phyloP scores from a whole-genome alignment of 2,797 vertebrate species.

The Pipistrellus kuhlii region DNA sequence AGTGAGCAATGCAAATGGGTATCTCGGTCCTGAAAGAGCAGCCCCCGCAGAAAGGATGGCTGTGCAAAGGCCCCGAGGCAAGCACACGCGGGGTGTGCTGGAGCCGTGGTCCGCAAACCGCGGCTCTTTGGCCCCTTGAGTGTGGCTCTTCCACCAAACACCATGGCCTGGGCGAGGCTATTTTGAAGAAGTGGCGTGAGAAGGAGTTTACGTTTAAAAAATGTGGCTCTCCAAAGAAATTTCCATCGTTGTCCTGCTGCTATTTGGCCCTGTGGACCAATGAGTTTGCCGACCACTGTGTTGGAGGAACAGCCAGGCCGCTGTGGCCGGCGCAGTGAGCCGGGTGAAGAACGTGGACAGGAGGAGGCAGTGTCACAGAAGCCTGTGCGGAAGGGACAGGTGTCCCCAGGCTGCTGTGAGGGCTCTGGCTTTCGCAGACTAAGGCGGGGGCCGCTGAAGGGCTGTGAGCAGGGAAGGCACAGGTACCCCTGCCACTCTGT shows the following conservation, averaged over 20 bases:
- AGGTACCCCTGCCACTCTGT: not conserved
- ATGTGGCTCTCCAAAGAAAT: too few relatives aligned
- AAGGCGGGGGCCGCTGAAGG: not conserved
- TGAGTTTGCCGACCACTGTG: too few relatives aligned
- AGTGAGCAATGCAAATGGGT: not conserved
- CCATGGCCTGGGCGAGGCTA: too few relatives aligned
- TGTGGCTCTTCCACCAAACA: too few relatives aligned
- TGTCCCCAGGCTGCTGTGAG: not conserved
- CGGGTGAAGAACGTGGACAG: not conserved
- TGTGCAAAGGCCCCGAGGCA: conserved; percentile 54
- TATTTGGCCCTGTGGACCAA: too few relatives aligned
- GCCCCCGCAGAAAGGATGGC: not conserved
- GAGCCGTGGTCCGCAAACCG: too few relatives aligned
- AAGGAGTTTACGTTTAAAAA: too few relatives aligned
- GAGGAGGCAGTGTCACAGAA: not conserved
- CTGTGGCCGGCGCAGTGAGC: not conserved
- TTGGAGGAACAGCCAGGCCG: not conserved
- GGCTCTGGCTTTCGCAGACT: not conserved
- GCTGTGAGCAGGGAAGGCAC: not conserved
- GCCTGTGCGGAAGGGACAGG: not conserved
- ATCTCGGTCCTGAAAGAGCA: not conserved
- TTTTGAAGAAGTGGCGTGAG: too few relatives aligned
- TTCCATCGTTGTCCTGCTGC: too few relatives aligned
- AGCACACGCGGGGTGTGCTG: not conserved
- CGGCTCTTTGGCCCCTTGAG: too few relatives aligned